Conservation (phyloP, 1,140 invertebrate genomes). For the Drusus annulatus region DNA sequence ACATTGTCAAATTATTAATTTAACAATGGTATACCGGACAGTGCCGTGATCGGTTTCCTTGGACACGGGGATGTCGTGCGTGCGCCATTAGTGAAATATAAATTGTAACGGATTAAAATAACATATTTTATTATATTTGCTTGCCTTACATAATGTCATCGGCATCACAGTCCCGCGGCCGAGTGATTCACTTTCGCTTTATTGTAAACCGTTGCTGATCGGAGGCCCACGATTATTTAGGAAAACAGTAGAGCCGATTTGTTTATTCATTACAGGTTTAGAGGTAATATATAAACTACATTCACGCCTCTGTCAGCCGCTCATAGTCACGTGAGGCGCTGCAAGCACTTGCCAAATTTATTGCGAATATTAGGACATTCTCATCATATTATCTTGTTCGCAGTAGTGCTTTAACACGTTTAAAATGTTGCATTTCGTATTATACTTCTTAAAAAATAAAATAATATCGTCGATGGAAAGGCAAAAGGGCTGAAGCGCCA, state of each 20-base stretch:
- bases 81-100: constrained; percentile 42
- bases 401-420: too few species aligned
- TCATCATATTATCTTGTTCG: background rate
- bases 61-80: constrained; percentile 41
- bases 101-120: constrained; percentile 45
- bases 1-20: background rate
- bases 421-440: too few species aligned
- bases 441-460: too few species aligned
- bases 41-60: background rate
- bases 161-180: background rate
- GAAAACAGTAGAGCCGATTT: background rate
- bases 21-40: background rate
- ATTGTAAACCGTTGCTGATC: constrained; percentile 7
- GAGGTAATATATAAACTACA: constrained; percentile 3
- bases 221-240: constrained; percentile 12
- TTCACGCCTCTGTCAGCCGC: background rate
- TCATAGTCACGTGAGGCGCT: background rate
- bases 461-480: too few species aligned
- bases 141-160: constrained; percentile 34
- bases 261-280: constrained; percentile 1
- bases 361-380: background rate
- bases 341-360: constrained; percentile 19
- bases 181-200: constrained; percentile 39
- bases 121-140: constrained; percentile 19
- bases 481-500: too few species aligned